Evolutionary conservation across 2,888 invertebrate genomes (phyloP).

Genomic region (Brenthis daphne): DNA sequence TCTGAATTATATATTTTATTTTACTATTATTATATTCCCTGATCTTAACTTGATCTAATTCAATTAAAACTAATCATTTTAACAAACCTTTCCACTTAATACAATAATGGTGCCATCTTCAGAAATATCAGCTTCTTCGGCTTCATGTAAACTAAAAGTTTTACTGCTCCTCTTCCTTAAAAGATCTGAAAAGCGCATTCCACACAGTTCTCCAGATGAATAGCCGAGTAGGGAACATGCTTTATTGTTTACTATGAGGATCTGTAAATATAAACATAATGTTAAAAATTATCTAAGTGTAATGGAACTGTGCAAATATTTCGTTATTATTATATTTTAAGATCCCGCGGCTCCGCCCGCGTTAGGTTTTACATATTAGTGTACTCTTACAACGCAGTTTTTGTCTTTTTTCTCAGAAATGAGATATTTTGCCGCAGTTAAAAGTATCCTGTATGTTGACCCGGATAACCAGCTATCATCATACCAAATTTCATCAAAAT

Average conservation of each 20-base stretch:
- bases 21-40: too few relatives aligned
- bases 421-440: too few relatives aligned
- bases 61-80: not conserved
- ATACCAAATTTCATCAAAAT: too few relatives aligned
- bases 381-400: too few relatives aligned
- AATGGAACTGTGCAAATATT: constrained; percentile 1
- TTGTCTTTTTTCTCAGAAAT: too few relatives aligned
- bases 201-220: constrained; percentile 79
- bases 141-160: constrained; percentile 72
- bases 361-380: too few relatives aligned
- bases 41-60: too few relatives aligned
- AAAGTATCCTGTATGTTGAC: too few relatives aligned
- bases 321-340: not conserved
- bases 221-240: constrained; percentile 84
- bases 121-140: constrained; percentile 75
- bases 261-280: constrained; percentile 61
- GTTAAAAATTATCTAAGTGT: not conserved
- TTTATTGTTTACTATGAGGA: constrained; percentile 85
- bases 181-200: constrained; percentile 76
- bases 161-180: constrained; percentile 76
- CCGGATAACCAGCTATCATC: too few relatives aligned
- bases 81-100: constrained; percentile 83
- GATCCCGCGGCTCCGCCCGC: too few relatives aligned
- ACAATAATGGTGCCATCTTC: constrained; percentile 83
- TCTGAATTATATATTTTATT: too few relatives aligned